phyloP scores from a whole-genome alignment of 2,113 vertebrate species.

The Embiotoca jacksoni region DNA sequence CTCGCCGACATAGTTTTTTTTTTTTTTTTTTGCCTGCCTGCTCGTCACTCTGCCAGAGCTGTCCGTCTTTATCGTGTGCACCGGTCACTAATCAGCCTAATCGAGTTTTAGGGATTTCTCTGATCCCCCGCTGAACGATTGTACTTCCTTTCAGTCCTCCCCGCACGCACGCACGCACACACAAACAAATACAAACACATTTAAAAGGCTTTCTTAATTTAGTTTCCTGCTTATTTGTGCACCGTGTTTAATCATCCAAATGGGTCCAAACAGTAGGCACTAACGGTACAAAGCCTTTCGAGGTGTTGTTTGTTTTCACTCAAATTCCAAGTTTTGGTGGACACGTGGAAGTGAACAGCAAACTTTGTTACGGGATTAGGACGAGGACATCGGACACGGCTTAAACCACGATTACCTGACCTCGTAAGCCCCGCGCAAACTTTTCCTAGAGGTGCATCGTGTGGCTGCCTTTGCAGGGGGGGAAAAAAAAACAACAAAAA shows the following conservation, averaged over 20 bases:
- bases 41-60: slow-evolving; percentile 33
- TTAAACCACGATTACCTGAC: background rate
- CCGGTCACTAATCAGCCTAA: slow-evolving; percentile 65
- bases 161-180: slow-evolving; percentile 1
- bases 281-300: background rate
- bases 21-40: slow-evolving; percentile 22
- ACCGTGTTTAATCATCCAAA: background rate
- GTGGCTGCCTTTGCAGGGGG: no score
- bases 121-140: slow-evolving; percentile 44
- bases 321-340: background rate
- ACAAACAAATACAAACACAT: background rate
- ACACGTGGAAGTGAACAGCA: background rate
- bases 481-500: no score
- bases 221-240: background rate
- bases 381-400: background rate
- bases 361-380: slow-evolving; percentile 31
- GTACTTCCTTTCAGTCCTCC: slow-evolving; percentile 16
- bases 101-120: slow-evolving; percentile 63
- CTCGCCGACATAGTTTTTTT: slow-evolving; percentile 23
- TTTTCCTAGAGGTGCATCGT: no score
- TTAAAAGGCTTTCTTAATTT: slow-evolving; percentile 4
- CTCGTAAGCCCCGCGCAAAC: background rate
- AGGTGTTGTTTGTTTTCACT: background rate
- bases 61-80: slow-evolving; percentile 35
- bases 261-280: background rate